Percentiles rank a stretch among this genome's conserved stretches.
Conservation (phyloP, 1,140 invertebrate genomes). For the Saccostrea glomerata region DNA sequence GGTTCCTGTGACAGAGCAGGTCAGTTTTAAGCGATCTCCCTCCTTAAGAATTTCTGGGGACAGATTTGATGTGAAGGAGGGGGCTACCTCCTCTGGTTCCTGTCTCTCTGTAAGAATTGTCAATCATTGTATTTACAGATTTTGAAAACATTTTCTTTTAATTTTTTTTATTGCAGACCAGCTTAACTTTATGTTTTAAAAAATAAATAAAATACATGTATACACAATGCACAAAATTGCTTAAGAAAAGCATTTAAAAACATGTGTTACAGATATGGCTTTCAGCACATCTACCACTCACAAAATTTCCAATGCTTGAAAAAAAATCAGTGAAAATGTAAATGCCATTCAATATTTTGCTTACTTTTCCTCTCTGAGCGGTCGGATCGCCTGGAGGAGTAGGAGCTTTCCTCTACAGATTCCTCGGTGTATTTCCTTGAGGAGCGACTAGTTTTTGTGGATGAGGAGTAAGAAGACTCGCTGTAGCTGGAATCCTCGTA, state of each 20-base stretch:
- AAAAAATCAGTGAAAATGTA: background rate
- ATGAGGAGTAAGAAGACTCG: constrained; percentile 44
- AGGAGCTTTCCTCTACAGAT: constrained; percentile 26
- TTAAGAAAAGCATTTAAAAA: too few relatives aligned
- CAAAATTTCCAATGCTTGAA: background rate
- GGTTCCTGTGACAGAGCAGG: constrained; percentile 96
- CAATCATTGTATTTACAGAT: background rate
- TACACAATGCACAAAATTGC: background rate
- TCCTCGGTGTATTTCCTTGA: constrained; percentile 44
- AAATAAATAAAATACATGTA: background rate
- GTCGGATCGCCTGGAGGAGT: constrained; percentile 23
- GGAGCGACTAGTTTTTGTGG: constrained; percentile 35
- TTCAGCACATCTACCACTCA: background rate
- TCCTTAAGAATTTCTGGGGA: constrained; percentile 68
- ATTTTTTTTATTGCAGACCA: too few relatives aligned
- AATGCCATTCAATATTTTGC: background rate
- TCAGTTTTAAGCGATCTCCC: constrained; percentile 88
- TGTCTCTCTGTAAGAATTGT: constrained; percentile 29
- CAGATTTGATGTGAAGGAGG: constrained; percentile 67
- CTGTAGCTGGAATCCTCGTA: constrained; percentile 46
- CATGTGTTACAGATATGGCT: too few relatives aligned
- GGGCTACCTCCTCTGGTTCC: constrained; percentile 59
- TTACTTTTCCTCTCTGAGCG: background rate
- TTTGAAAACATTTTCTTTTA: too few relatives aligned
- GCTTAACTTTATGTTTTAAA: background rate